Percentiles rank a stretch among this genome's conserved stretches.
Conservation (phyloP, 2,797 vertebrate genomes). For the Meda fulgida region DNA sequence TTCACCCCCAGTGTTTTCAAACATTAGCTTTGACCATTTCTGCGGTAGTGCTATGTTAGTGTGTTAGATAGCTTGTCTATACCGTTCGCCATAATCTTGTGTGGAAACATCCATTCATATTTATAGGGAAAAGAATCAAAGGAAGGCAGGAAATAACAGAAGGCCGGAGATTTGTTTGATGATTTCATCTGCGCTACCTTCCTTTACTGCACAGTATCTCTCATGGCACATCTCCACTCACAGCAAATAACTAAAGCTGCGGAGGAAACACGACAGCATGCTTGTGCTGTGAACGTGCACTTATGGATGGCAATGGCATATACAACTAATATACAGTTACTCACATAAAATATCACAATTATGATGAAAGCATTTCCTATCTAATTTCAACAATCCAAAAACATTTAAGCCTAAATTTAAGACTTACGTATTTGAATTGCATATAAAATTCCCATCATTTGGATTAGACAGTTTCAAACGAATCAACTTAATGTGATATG, state of each 20-base stretch:
- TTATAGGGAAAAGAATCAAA: constrained; percentile 25
- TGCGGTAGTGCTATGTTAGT: background rate
- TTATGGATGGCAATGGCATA: background rate
- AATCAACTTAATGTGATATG: background rate
- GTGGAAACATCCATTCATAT: constrained; percentile 24
- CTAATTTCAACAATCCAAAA: background rate
- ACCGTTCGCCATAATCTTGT: background rate
- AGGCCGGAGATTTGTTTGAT: constrained; percentile 37
- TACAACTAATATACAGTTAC: background rate
- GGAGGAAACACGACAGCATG: constrained; percentile 2
- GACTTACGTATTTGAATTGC: background rate
- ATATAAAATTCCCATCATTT: background rate
- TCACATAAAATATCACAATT: background rate
- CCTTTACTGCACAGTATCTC: background rate
- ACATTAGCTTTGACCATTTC: background rate
- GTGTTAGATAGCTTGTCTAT: constrained; percentile 19
- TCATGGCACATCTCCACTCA: constrained; percentile 8
- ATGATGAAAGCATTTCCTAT: background rate
- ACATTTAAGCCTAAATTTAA: background rate
- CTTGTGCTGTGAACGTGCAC: background rate
- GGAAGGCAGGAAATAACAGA: constrained; percentile 38
- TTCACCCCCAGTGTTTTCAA: background rate
- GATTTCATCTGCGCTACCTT: constrained; percentile 26
- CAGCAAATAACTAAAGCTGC: constrained; percentile 16
- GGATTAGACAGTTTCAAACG: background rate